Percentiles rank a stretch among this genome's conserved stretches.
phyloP scores from a whole-genome alignment of 1,140 invertebrate genomes.

The Pissodes strobi region DNA sequence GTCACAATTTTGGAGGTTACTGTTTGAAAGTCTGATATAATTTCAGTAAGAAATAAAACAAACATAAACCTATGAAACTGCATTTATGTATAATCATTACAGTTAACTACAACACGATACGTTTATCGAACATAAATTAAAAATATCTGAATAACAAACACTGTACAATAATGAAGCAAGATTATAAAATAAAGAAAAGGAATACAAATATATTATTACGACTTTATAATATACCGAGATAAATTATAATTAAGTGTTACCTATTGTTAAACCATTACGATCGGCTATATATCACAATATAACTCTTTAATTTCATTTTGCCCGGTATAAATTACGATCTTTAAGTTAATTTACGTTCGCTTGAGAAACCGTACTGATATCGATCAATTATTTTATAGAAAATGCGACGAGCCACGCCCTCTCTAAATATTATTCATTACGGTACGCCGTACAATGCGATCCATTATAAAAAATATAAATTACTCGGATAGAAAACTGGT shows the following conservation, averaged over 20 bases:
- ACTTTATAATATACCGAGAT: background rate
- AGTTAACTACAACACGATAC: too few species aligned
- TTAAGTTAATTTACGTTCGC: slow-evolving; percentile 32
- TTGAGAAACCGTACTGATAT: slow-evolving; percentile 23
- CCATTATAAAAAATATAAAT: slow-evolving; percentile 3
- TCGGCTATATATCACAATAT: slow-evolving; percentile 16
- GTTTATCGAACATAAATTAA: too few species aligned
- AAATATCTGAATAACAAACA: background rate
- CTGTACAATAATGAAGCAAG: background rate
- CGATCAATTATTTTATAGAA: slow-evolving; percentile 34
- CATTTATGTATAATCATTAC: too few species aligned
- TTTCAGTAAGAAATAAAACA: too few species aligned
- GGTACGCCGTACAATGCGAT: background rate
- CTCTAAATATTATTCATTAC: slow-evolving; percentile 31
- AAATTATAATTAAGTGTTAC: slow-evolving; percentile 16
- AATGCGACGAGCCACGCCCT: slow-evolving; percentile 26
- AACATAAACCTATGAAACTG: too few species aligned
- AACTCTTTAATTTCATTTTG: slow-evolving; percentile 27
- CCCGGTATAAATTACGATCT: slow-evolving; percentile 27
- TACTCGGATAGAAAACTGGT: slow-evolving; percentile 3
- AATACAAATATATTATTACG: background rate
- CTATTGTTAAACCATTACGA: slow-evolving; percentile 20
- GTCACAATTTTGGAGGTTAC: too few species aligned
- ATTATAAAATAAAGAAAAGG: background rate
- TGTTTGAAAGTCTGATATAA: too few species aligned